phyloP scores from a whole-genome alignment of 1,140 invertebrate species.

The Drosophila hydei region DNA sequence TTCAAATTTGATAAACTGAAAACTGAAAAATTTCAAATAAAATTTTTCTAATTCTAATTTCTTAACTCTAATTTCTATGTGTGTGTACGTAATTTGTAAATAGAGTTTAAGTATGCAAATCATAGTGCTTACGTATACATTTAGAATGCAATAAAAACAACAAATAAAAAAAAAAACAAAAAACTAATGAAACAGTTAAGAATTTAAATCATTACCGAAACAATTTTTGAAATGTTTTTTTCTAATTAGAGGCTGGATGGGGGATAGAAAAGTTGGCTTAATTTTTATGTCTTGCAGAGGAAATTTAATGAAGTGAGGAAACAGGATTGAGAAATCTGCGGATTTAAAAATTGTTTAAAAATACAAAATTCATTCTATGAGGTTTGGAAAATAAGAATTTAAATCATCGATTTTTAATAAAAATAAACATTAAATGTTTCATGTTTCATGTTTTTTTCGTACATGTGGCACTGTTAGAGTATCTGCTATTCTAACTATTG shows the following conservation, averaged over 20 bases:
- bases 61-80: constrained; percentile 63
- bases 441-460: no score
- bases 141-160: constrained; percentile 79
- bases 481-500: constrained; percentile 46
- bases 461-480: not conserved
- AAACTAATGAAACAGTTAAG: constrained; percentile 63
- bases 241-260: not conserved
- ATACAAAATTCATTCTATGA: no score
- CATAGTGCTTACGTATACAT: constrained; percentile 81
- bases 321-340: no score
- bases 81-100: constrained; percentile 80
- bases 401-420: no score
- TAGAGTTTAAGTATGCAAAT: constrained; percentile 83
- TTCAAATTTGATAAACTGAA: constrained; percentile 21
- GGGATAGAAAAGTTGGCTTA: no score
- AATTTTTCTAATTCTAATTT: constrained; percentile 67
- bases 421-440: not conserved
- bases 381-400: no score
- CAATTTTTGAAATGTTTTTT: constrained; percentile 2
- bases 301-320: no score
- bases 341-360: no score
- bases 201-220: constrained; percentile 74
- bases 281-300: no score
- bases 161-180: constrained; percentile 37
- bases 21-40: constrained; percentile 11